Evolutionary conservation across 2,797 vertebrate genomes (phyloP).

Genomic region (Apogon talboti): DNA sequence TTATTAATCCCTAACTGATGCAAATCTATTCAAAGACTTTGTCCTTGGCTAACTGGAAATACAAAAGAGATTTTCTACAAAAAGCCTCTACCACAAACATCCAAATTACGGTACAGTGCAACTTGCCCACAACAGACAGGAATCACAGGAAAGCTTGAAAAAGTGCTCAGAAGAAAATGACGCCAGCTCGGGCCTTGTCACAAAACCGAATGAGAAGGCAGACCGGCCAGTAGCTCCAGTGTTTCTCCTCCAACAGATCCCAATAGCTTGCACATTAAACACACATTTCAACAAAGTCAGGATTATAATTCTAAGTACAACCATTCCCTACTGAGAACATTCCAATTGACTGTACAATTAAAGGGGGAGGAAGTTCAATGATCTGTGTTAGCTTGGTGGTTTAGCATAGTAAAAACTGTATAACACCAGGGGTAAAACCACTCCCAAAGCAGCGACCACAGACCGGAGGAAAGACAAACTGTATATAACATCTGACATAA

Average conservation of each 20-base stretch:
- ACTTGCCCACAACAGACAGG: slow-evolving; percentile 38
- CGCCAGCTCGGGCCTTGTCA: background rate
- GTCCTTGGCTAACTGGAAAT: slow-evolving; percentile 14
- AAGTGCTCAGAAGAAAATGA: slow-evolving; percentile 57
- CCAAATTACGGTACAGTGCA: slow-evolving; percentile 49
- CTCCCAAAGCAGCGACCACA: background rate
- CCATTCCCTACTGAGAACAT: slow-evolving; percentile 28
- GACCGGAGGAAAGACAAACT: background rate
- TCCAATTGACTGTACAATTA: slow-evolving; percentile 47
- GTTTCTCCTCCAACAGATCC: slow-evolving; percentile 21
- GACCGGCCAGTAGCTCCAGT: slow-evolving; percentile 12
- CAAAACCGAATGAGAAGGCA: slow-evolving; percentile 34
- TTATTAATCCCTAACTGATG: slow-evolving; percentile 10
- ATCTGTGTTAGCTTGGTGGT: background rate
- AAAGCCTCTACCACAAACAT: slow-evolving; percentile 46
- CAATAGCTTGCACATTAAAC: slow-evolving; percentile 6
- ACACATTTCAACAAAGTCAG: slow-evolving; percentile 19
- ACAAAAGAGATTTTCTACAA: slow-evolving; percentile 35
- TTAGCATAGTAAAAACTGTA: background rate
- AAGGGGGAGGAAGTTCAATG: background rate
- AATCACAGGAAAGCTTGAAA: slow-evolving; percentile 34
- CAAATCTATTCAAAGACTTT: slow-evolving; percentile 15
- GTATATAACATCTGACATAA: background rate
- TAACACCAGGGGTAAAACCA: background rate
- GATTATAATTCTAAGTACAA: slow-evolving; percentile 35